Evolutionary conservation across 2,797 vertebrate genomes (phyloP), one percentile per base, ranked within the genome.

Genomic region (Microctenopoma stevenorrisi): DNA sequence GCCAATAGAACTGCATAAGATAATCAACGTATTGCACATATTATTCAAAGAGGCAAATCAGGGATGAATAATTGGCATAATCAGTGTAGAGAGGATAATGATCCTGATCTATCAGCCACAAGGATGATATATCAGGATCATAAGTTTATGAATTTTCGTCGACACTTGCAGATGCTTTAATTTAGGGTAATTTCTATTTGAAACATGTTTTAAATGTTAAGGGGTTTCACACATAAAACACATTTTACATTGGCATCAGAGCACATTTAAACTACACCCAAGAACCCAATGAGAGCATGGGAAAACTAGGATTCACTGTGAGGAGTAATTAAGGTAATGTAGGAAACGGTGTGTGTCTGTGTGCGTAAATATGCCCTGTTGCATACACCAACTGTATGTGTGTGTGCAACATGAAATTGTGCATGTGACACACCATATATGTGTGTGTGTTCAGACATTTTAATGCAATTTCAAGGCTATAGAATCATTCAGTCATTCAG

Each of bases 391-490:
- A 9, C 5, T 40, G 33, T 64, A 12, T 37, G 42, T 14, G 54
- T 47, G 15, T 50, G 38, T 40, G 4, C 25, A 40, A 42, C 12
- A 42, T 16, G 5, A 43, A 43, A n/a, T 16, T 16, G 43, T 44
- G 13, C 15, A 0, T 54, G 47, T 30, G 28, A 30, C 28, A 3
- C 28, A 30, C 28, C 28, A 30, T 49, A 14, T 18, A 13, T 40
- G 4, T 49, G n/a, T 66, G 58, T 53, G 11, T 26, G 22, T 13
- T 64, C 7, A 35, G 6, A 33, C 7, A 13, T 38, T 51, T 46
- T 22, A 43, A 62, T 66, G 26, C 67, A 15, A 48, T 72, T 67
- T 28, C 11, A 68, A 25, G 40, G 9, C n/a, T 63, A 1, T 15
- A n/a, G 9, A 64, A 53, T 16, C 55, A 22, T 22, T 37, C 14